Evolutionary conservation across 2,888 invertebrate species (phyloP).

Genomic region (Pinctada fucata): DNA sequence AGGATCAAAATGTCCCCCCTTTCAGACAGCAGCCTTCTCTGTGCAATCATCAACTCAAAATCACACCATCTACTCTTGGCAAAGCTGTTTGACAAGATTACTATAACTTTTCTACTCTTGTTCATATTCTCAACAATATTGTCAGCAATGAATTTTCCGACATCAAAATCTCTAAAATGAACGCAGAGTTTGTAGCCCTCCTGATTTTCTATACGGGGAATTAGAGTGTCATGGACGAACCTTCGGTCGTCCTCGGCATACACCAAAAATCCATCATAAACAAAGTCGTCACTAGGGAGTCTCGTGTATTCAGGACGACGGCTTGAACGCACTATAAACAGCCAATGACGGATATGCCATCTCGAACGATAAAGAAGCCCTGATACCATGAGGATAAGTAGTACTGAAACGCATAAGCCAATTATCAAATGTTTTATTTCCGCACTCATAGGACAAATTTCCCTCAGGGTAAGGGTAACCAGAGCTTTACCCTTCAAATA

Average conservation of each 20-base stretch:
- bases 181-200: slow-evolving; percentile 19
- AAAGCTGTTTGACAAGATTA: no score
- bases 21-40: no score
- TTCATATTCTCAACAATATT: no score
- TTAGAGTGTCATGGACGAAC: slow-evolving; percentile 11
- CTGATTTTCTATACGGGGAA: slow-evolving; percentile 25
- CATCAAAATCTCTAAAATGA: slow-evolving; percentile 31
- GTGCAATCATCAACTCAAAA: no score
- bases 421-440: slow-evolving; percentile 13
- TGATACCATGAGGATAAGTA: slow-evolving; percentile 4
- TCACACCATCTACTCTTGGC: no score
- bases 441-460: slow-evolving; percentile 11
- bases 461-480: neutral
- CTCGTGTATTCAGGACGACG: neutral
- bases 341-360: slow-evolving; percentile 23
- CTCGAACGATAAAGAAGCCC: slow-evolving; percentile 15
- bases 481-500: neutral
- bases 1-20: no score
- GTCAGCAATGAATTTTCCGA: slow-evolving; percentile 29
- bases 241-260: slow-evolving; percentile 10
- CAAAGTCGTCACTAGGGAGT: neutral
- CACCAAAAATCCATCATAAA: no score
- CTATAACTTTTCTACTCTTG: no score
- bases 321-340: slow-evolving; percentile 2
- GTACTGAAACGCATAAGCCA: neutral